These are phyloP conservation scores for Aphelenchoides bicaudatus DNA, from an alignment of 2,888 invertebrate genomes.

Conservation along the genomic window DNA sequence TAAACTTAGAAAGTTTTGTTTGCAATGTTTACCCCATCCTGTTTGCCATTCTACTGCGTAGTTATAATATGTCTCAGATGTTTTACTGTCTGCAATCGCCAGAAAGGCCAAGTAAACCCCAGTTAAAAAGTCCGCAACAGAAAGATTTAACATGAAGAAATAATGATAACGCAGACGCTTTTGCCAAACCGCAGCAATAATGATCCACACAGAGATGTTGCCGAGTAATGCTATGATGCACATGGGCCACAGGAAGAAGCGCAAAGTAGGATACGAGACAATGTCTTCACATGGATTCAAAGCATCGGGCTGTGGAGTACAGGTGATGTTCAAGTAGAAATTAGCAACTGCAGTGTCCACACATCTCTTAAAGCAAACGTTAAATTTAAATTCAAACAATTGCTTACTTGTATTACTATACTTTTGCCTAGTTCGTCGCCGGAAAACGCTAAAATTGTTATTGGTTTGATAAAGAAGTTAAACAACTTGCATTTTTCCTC, in stretches of 20 bases:
- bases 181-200: constrained; percentile 66
- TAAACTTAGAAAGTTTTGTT: no score
- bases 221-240: constrained; percentile 90
- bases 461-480: no score
- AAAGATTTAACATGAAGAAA: constrained; percentile 91
- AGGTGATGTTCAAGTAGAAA: constrained; percentile 47
- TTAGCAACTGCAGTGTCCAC: constrained; percentile 28
- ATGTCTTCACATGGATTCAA: constrained; percentile 85
- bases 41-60: constrained; percentile 96
- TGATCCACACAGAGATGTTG: constrained; percentile 71
- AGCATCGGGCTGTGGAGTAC: constrained; percentile 72
- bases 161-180: constrained; percentile 81
- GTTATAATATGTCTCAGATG: constrained; percentile 88
- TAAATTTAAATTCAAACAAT: no score
- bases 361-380: no score
- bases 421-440: constrained; percentile 24
- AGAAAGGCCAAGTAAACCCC: constrained; percentile 83
- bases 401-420: constrained; percentile 15
- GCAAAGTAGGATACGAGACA: constrained; percentile 68
- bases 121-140: constrained; percentile 95
- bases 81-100: constrained; percentile 91
- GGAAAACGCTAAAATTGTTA: constrained; percentile 20
- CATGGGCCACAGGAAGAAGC: constrained; percentile 84
- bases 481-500: constrained; percentile 2
- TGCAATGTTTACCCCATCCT: no score